These are phyloP conservation scores for Neodiprion pinetum DNA, from an alignment of 1,140 invertebrate species.

Conservation along the genomic window DNA sequence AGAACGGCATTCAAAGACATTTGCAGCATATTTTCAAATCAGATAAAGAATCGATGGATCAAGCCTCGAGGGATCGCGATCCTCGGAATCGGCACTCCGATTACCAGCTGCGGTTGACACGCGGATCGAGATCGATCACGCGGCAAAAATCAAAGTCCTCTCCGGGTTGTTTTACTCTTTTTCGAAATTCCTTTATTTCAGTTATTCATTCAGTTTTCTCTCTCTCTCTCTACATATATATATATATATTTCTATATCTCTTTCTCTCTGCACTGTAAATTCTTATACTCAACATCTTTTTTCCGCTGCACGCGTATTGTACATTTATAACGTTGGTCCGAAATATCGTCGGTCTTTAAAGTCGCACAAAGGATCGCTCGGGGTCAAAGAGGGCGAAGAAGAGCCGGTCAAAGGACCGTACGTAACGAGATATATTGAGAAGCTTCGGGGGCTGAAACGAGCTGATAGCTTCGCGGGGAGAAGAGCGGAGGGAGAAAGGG, in stretches of 20 bases:
- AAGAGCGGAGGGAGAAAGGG: background rate
- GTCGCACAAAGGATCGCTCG: background rate
- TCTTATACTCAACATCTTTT: no score
- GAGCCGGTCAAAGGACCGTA: constrained; percentile 22
- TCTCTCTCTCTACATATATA: no score
- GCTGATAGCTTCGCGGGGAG: no score
- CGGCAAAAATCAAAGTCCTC: no score
- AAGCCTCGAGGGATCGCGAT: background rate
- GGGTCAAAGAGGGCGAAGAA: background rate
- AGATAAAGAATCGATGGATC: background rate
- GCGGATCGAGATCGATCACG: no score
- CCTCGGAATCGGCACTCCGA: background rate
- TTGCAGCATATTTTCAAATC: no score
- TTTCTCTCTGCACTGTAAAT: background rate
- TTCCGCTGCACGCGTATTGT: no score
- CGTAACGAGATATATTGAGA: constrained; percentile 16
- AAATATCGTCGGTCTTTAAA: background rate
- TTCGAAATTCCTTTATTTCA: no score
- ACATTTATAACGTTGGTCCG: background rate
- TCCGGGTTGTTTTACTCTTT: no score
- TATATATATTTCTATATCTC: background rate
- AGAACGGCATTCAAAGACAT: no score
- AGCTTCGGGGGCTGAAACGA: background rate
- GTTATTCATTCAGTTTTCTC: no score
- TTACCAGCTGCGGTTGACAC: no score